These are phyloP conservation scores for Grammomys dolichurus DNA, from an alignment of 2,113 vertebrate species.

Conservation along the genomic window DNA sequence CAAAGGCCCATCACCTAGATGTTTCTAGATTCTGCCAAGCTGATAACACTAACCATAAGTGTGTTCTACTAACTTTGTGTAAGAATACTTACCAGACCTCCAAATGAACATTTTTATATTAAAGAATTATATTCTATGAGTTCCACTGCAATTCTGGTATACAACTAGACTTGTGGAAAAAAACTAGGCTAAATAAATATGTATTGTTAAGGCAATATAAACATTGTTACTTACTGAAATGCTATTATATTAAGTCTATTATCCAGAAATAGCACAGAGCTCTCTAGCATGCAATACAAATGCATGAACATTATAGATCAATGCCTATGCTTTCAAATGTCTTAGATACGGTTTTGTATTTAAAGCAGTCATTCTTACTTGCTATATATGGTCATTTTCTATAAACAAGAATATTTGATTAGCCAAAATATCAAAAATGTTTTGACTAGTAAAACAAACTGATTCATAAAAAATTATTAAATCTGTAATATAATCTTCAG, in stretches of 20 bases:
- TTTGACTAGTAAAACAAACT: slow-evolving; percentile 3
- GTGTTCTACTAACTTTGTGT: background rate
- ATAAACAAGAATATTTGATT: slow-evolving; percentile 1
- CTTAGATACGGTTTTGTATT: background rate
- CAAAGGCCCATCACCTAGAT: background rate
- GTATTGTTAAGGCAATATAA: background rate
- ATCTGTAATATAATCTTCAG: slow-evolving; percentile 17
- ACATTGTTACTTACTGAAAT: slow-evolving; percentile 28
- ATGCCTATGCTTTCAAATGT: background rate
- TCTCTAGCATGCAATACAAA: slow-evolving; percentile 19
- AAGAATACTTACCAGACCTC: background rate
- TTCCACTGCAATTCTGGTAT: background rate
- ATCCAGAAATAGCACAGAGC: background rate
- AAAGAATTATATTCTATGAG: background rate
- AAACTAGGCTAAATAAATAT: background rate
- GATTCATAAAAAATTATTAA: background rate
- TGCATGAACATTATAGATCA: background rate
- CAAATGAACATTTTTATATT: background rate
- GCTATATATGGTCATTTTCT: background rate
- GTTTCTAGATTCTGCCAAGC: background rate
- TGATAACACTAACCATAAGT: background rate
- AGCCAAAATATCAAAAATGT: slow-evolving; percentile 31
- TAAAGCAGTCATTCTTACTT: background rate
- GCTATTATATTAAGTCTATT: background rate
- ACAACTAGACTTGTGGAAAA: background rate